phyloP scores from a whole-genome alignment of 2,113 vertebrate species.

The Neotoma lepida region DNA sequence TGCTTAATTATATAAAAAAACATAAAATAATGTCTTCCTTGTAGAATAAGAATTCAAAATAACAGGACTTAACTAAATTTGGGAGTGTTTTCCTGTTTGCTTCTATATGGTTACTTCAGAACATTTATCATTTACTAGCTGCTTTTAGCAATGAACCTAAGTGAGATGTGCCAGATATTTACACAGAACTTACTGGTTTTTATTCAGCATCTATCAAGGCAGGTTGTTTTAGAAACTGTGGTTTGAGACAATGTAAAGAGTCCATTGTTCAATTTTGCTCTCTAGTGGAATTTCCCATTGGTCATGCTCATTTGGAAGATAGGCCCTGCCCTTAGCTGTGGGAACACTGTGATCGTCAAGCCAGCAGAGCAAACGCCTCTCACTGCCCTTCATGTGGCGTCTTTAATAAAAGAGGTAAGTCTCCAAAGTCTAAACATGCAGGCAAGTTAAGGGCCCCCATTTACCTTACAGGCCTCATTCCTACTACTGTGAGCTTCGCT shows the following conservation, averaged over 20 bases:
- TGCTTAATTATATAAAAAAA: not conserved
- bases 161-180: not conserved
- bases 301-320: conserved; percentile 94
- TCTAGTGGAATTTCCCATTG: conserved; percentile 94
- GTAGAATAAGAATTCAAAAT: conserved; percentile 32
- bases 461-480: not conserved
- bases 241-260: conserved; percentile 28
- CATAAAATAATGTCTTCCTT: not conserved
- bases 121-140: conserved; percentile 7
- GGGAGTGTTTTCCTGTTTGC: not conserved
- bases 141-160: conserved; percentile 8
- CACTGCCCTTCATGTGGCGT: conserved; percentile 91
- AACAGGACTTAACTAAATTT: not conserved
- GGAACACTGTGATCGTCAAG: conserved; percentile 93
- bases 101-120: not conserved
- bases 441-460: not conserved
- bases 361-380: conserved; percentile 93
- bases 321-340: conserved; percentile 91
- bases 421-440: not conserved
- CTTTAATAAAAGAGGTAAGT: conserved; percentile 93
- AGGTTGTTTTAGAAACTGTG: not conserved
- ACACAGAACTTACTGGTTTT: not conserved
- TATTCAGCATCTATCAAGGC: not conserved
- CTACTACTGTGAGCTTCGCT: not conserved
- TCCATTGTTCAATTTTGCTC: conserved; percentile 41